A percentile compares a stretch with the other conserved stretches of the same genome.
phyloP scores from a whole-genome alignment of 37 sponge, comb jelly and placozoan species.

The Oscarella lobularis region DNA sequence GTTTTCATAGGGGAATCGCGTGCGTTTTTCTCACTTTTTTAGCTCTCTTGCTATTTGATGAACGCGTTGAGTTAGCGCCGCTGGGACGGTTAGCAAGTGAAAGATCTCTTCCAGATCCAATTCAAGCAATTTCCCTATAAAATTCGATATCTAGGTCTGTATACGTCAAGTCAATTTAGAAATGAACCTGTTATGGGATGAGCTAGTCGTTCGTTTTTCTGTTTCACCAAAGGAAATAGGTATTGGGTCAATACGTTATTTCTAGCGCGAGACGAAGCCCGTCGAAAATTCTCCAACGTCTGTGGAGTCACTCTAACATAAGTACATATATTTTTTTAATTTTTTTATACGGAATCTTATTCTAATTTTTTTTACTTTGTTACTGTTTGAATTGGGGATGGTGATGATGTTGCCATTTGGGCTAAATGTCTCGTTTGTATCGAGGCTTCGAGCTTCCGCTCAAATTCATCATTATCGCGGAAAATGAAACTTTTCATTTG shows the following conservation, averaged over 20 bases:
- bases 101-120: not conserved
- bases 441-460: constrained; percentile 24
- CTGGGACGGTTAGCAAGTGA: not conserved
- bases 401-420: too few species aligned
- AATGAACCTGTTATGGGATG: not conserved
- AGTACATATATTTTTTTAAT: too few species aligned
- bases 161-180: too few species aligned
- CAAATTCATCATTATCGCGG: constrained; percentile 28
- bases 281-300: not conserved
- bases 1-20: too few species aligned
- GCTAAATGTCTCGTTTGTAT: not conserved
- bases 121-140: not conserved
- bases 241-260: not conserved
- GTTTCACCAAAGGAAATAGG: not conserved
- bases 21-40: not conserved
- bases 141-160: too few species aligned
- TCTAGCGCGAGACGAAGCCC: not conserved
- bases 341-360: too few species aligned
- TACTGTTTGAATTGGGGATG: too few species aligned
- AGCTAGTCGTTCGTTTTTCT: not conserved
- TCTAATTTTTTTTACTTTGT: too few species aligned
- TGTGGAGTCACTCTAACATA: too few species aligned
- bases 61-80: not conserved
- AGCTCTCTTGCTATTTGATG: not conserved
- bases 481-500: constrained; percentile 34